Evolutionary conservation across 2,797 vertebrate genomes (phyloP).

Genomic region (Capromys pilorides): DNA sequence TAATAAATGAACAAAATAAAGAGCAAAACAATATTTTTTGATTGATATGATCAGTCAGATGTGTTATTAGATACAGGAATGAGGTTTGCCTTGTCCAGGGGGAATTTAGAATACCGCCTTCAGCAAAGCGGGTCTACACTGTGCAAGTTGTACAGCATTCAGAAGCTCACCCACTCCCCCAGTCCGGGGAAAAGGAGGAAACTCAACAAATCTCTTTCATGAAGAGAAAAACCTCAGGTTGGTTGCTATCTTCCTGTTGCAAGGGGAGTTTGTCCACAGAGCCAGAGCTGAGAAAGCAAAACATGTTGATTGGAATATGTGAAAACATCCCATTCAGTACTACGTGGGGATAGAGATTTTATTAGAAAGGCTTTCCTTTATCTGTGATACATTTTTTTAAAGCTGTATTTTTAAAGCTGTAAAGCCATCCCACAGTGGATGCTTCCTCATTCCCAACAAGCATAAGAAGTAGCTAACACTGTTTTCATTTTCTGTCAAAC

Average conservation of each 20-base stretch:
- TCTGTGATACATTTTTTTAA: not conserved
- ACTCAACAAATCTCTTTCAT: not conserved
- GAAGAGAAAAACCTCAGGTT: not conserved
- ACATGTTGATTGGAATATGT: not conserved
- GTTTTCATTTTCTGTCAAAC: not conserved
- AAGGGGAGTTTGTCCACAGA: not conserved
- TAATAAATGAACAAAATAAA: not conserved
- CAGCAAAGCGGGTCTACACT: not conserved
- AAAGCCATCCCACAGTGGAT: not conserved
- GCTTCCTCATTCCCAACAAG: not conserved
- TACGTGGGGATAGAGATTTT: not conserved
- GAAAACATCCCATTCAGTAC: not conserved
- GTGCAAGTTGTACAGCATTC: not conserved
- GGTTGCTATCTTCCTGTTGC: not conserved
- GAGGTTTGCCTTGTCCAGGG: not conserved
- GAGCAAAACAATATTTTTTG: not conserved
- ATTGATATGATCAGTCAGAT: not conserved
- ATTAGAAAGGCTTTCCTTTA: conserved; percentile 29
- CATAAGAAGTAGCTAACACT: not conserved
- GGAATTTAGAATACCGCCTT: not conserved
- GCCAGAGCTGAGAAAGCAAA: not conserved
- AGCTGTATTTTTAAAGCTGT: not conserved
- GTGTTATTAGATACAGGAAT: not conserved
- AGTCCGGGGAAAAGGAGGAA: not conserved
- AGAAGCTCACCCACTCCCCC: not conserved